A percentile compares a stretch with the other conserved stretches of the same genome.
These are phyloP conservation scores for Copidosoma aretas DNA, from an alignment of 2,888 invertebrate genomes.

Conservation along the genomic window DNA sequence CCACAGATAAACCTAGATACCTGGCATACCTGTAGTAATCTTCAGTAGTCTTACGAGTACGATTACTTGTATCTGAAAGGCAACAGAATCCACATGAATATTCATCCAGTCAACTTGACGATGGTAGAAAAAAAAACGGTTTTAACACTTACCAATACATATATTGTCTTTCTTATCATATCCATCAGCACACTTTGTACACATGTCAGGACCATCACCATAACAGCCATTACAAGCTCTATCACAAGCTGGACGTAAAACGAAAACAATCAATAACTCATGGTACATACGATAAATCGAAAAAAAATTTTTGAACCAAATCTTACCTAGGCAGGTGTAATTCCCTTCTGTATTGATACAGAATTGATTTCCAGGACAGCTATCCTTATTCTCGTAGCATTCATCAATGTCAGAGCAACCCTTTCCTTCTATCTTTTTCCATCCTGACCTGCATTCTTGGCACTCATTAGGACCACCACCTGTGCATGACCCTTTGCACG, in stretches of 20 bases:
- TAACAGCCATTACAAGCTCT: slow-evolving; percentile 82
- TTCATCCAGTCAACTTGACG: not conserved
- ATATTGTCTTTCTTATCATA: slow-evolving; percentile 76
- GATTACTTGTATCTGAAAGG: slow-evolving; percentile 33
- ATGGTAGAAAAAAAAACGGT: not conserved
- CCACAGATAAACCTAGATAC: slow-evolving; percentile 82
- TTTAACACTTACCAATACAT: slow-evolving; percentile 72
- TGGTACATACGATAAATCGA: not conserved
- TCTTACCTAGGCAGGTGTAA: slow-evolving; percentile 72
- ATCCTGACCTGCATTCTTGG: slow-evolving; percentile 73
- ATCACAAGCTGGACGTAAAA: slow-evolving; percentile 72
- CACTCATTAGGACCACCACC: slow-evolving; percentile 76
- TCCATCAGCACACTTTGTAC: slow-evolving; percentile 79
- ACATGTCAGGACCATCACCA: slow-evolving; percentile 92
- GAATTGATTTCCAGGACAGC: slow-evolving; percentile 73
- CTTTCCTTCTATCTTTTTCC: slow-evolving; percentile 73
- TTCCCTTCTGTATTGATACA: slow-evolving; percentile 90
- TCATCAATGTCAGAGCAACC: slow-evolving; percentile 89
- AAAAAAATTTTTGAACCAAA: slow-evolving; percentile 1
- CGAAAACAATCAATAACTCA: slow-evolving; percentile 13
- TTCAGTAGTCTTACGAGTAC: slow-evolving; percentile 66
- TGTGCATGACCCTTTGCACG: slow-evolving; percentile 80
- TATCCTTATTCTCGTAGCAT: slow-evolving; percentile 70
- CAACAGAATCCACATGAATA: slow-evolving; percentile 3
- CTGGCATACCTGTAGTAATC: slow-evolving; percentile 78